Conservation (phyloP, 2,113 vertebrate genomes). For the Tauraco erythrolophus region DNA sequence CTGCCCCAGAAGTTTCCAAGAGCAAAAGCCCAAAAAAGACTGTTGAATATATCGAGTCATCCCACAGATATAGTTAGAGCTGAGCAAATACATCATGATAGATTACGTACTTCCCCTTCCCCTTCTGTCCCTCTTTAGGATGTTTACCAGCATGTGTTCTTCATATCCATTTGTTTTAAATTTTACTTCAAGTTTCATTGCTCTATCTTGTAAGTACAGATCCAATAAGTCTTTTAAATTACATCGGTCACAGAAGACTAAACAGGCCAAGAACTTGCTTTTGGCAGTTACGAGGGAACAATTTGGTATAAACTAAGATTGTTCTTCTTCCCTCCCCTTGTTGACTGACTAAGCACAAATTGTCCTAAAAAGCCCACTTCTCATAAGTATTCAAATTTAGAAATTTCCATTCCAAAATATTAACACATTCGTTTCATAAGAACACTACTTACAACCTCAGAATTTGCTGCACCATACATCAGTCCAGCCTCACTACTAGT, state of each 20-base stretch:
- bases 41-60: neutral
- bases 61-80: neutral
- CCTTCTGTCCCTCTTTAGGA: neutral
- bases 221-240: neutral
- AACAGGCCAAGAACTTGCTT: neutral
- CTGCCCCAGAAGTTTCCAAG: neutral
- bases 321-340: neutral
- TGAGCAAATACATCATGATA: neutral
- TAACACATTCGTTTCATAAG: neutral
- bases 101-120: neutral
- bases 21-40: neutral
- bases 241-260: neutral
- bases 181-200: neutral
- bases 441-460: neutral
- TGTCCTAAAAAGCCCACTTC: neutral
- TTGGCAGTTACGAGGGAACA: neutral
- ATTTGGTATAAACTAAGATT: neutral
- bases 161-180: neutral
- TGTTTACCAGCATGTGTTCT: neutral
- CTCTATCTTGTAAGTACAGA: neutral
- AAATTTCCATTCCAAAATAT: neutral
- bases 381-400: neutral
- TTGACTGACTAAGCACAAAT: neutral
- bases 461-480: neutral
- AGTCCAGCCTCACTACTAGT: neutral